Evolutionary conservation across 2,113 vertebrate species (phyloP), one percentile per base, ranked within the genome.

Genomic region (Myotis yumanensis): DNA sequence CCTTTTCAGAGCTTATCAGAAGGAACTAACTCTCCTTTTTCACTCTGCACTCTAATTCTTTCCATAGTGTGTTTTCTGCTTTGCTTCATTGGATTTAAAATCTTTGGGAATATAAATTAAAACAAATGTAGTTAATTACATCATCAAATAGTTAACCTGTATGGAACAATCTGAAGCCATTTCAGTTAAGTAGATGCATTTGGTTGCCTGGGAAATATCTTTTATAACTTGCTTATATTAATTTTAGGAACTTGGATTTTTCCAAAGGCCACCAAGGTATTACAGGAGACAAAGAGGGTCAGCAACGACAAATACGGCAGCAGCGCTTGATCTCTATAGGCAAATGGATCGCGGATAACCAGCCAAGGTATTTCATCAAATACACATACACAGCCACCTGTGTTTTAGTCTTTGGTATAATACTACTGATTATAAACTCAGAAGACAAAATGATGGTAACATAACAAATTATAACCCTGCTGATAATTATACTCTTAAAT

Each of bases 201-300:
- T 75, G 46, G 10, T 92, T 91, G 32, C 30, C 59, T 86, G n/a
- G 69, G 79, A 92, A 79, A 62, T 71, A 64, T 43, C 37, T 81
- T 94, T 32, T 89, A 1, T 96, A 69, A 93, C 87, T 86, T 86
- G 22, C 89, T 93, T 79, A 3, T 95, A 77, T 95, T 97, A 82
- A 97, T 94, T 97, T 92, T 97, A 99, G 99, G 98, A 99, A 99
- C 89, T 98, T 99, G 97, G 99, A 99, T 98, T 99, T 99, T 98
- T 99, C 99, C 71, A 99, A 99, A 98, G 99, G 99, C 71, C 99
- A 99, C 96, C 99, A 99, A 97, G 99, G 99, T 77, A 98, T 99
- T 94, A 98, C 98, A 95, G 98, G 99, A 97, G 99, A 99, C 97
- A 98, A 99, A 92, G 99, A 99, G 59, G 98, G 98, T 2, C 98